Base-by-base conservation (phyloP, 2,113 vertebrate species). In the Pachypanchax playfairii region DNA sequence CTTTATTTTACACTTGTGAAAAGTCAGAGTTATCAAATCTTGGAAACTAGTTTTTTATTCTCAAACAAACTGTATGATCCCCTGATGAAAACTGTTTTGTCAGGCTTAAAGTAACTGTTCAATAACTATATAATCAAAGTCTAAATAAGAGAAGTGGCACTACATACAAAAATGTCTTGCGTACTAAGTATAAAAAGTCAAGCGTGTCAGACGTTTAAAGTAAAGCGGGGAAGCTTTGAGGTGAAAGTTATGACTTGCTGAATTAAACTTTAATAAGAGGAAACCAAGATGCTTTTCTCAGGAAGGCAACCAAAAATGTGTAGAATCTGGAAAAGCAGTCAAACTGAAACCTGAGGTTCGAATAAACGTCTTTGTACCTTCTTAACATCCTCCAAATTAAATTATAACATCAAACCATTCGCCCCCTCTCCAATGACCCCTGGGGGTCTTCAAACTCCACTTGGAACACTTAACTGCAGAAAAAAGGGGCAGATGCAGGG, bases 391-490 rank as follows among this genome's bases (percentile, higher is more conserved):
- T 20, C 4, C 56, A 51, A 60, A 73, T 57, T 13, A 20, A 49
- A 61, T 71, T 58, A 54, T 35, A 5, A 49, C 62, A 73, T 73
- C 31, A 42, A 77, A 65, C 47, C 21, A 51, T 46, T 31, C 41
- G n/a, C 65, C 52, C 48, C 17, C 44, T 68, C 70, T 69, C 69
- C 59, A 31, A 58, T 63, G 68, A 75, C 62, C 80, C 79, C 70
- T 63, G 51, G 51, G 79, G 79, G 61, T 70, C 73, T 64, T 64
- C 55, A 43, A 63, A 75, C 62, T 66, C 49, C 68, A 55, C 70
- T 84, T 70, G 68, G 7, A 75, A 69, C 47, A 29, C 53, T 55
- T 58, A 55, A 63, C 79, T 63, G 61, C 73, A 67, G 70, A 42
- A 25, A 31, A 64, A 24, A 25, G 65, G 54, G 51, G 58, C 56